A percentile compares a stretch with the other conserved stretches of the same genome.
phyloP scores from a whole-genome alignment of 2,113 vertebrate species.

The Rhodinocichla rosea region DNA sequence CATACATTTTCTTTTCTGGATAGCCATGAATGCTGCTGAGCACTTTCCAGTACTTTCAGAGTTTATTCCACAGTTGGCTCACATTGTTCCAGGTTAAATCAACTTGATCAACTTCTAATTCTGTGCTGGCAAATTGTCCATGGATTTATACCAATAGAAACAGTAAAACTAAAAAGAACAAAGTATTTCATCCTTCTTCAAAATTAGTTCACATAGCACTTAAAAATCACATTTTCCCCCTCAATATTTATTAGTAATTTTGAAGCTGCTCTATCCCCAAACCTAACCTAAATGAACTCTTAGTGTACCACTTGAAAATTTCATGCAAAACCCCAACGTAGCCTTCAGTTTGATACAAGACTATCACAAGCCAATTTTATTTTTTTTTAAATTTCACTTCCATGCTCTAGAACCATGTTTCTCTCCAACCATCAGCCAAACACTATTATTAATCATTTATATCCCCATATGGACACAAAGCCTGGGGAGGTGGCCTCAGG shows the following conservation, averaged over 20 bases:
- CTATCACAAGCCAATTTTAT: background rate
- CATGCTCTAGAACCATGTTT: background rate
- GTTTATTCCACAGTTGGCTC: background rate
- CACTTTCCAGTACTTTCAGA: background rate
- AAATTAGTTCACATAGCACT: background rate
- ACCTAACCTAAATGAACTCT: background rate
- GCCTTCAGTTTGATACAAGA: background rate
- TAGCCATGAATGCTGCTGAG: background rate
- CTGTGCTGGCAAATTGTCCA: accelerated
- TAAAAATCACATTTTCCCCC: background rate
- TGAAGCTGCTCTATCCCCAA: background rate
- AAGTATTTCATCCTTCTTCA: background rate
- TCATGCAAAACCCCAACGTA: background rate
- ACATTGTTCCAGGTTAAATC: background rate
- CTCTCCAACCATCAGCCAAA: background rate
- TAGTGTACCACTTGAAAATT: background rate
- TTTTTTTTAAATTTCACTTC: background rate
- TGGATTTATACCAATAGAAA: background rate
- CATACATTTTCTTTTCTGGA: background rate
- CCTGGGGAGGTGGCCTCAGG: background rate
- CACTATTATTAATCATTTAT: background rate
- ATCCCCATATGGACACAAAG: background rate
- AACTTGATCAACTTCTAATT: background rate
- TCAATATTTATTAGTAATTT: background rate
- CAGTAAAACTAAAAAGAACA: background rate